phyloP scores from a whole-genome alignment of 2,888 invertebrate genomes.

The Drosophila parthenogenetica region DNA sequence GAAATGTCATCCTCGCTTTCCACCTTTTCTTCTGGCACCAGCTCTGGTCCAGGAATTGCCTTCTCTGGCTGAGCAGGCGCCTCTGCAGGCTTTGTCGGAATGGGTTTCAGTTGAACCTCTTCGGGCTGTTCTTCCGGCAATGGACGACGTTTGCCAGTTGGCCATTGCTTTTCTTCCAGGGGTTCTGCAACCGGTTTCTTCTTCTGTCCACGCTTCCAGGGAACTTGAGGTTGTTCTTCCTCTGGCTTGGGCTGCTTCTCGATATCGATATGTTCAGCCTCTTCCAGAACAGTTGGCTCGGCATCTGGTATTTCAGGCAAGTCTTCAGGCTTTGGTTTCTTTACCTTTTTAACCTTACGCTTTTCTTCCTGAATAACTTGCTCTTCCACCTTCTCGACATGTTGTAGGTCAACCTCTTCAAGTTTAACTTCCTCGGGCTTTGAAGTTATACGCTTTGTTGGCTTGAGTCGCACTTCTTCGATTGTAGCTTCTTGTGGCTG shows the following conservation, averaged over 20 bases:
- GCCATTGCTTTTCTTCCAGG: constrained; percentile 83
- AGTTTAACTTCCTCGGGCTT: constrained; percentile 78
- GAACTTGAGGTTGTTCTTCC: constrained; percentile 78
- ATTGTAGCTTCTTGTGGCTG: constrained; percentile 83
- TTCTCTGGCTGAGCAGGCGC: constrained; percentile 78
- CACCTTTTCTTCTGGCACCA: constrained; percentile 79
- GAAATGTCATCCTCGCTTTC: constrained; percentile 75
- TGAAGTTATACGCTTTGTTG: constrained; percentile 75
- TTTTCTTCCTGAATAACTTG: constrained; percentile 77
- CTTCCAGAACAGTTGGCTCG: constrained; percentile 80
- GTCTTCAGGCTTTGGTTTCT: constrained; percentile 80
- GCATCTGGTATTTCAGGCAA: constrained; percentile 82
- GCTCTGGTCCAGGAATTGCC: constrained; percentile 71
- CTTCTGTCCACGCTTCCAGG: constrained; percentile 84
- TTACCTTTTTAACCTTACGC: constrained; percentile 75
- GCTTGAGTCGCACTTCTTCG: constrained; percentile 86
- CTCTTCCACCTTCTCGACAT: constrained; percentile 81
- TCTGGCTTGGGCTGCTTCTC: constrained; percentile 78
- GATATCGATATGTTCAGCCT: constrained; percentile 81
- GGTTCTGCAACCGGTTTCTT: constrained; percentile 83
- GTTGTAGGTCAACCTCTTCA: constrained; percentile 79
- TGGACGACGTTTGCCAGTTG: constrained; percentile 84
- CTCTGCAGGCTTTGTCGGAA: constrained; percentile 81
- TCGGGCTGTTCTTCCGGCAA: constrained; percentile 85
- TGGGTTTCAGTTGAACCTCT: constrained; percentile 84